Base-by-base conservation (phyloP, 2,888 invertebrate species). In the Hemaris fuciformis region DNA sequence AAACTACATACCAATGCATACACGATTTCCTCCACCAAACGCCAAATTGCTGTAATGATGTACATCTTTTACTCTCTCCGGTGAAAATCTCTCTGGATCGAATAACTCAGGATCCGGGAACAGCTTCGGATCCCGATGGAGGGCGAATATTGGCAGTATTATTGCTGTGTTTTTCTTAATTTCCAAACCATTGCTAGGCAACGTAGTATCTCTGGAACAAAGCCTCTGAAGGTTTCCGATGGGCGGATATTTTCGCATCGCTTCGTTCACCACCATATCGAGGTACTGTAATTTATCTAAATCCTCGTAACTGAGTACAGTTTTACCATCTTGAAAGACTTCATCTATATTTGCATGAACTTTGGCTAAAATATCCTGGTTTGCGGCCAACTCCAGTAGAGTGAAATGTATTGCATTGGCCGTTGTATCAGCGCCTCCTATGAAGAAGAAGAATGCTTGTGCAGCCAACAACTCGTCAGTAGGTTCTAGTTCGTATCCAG, bases 11-110 rank as follows among this genome's bases (percentile, higher is more conserved):
- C 93, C 93, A 57, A 93, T 82, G 69, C 93, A 93, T 67, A 85
- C 84, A 31, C 93, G 80, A 48, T 91, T 90, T 45, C 93, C 93
- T 71, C 89, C 92, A 10, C 93, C 93, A 75, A 93, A 93, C 6
- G 93, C 90, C 63, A 93, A 69, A 71, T 83, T 93, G 20, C 81
- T 81, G 67, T 77, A 91, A 43, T 86, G 87, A 1, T 76, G 68
- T 41, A 78, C 70, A 20, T 79, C 73, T 1, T 65, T 59, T 34
- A 64, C 38, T 59, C 81, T 82, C 56, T 79, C 70, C 18, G 77
- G 61, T 34, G 79, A 72, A 79, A 93, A 94, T 66, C 93, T 81
- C 41, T 92, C 89, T 2, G 93, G 93, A 67, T 93, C 85, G 71
- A 90, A 93, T 43, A 69, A 56, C 10, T 87, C 80, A 10, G 93